Conservation (phyloP, 1,140 invertebrate genomes). For the Aphidius ervi region DNA sequence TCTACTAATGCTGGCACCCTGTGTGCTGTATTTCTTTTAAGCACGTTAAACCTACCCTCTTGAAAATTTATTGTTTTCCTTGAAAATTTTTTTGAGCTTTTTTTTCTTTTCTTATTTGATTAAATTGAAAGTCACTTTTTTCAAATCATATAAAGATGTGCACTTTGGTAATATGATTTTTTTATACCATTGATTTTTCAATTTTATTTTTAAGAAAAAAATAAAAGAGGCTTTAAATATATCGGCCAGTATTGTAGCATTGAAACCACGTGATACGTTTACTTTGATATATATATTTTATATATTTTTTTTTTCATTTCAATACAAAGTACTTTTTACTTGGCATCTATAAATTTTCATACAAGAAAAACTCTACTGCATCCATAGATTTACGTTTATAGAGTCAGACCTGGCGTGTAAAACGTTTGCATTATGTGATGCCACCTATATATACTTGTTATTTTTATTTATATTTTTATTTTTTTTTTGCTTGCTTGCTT, state of each 20-base stretch:
- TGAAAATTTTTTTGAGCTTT: slow-evolving; percentile 28
- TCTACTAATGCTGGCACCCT: slow-evolving; percentile 35
- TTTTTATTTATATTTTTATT: background rate
- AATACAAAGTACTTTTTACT: slow-evolving; percentile 41
- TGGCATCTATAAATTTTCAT: slow-evolving; percentile 17
- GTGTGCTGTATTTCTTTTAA: slow-evolving; percentile 34
- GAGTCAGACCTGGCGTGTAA: slow-evolving; percentile 24
- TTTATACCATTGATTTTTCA: no score
- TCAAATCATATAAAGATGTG: no score
- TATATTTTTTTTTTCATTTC: slow-evolving; percentile 35
- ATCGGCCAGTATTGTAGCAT: slow-evolving; percentile 4
- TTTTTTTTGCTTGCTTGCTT: no score
- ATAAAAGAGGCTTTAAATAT: slow-evolving; percentile 3
- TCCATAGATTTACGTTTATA: no score
- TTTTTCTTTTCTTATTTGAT: no score
- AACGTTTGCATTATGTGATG: slow-evolving; percentile 27
- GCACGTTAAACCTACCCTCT: slow-evolving; percentile 8
- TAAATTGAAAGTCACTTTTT: no score
- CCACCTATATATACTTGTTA: background rate
- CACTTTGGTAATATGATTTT: no score
- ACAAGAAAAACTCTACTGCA: no score
- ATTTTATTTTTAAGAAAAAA: no score
- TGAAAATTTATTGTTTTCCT: slow-evolving; percentile 30
- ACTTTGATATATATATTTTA: slow-evolving; percentile 44
- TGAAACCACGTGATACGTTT: slow-evolving; percentile 39